Percentiles rank a stretch among this genome's conserved stretches.
phyloP scores from a whole-genome alignment of 2,113 vertebrate species.

The Corythoichthys haematopterus region DNA sequence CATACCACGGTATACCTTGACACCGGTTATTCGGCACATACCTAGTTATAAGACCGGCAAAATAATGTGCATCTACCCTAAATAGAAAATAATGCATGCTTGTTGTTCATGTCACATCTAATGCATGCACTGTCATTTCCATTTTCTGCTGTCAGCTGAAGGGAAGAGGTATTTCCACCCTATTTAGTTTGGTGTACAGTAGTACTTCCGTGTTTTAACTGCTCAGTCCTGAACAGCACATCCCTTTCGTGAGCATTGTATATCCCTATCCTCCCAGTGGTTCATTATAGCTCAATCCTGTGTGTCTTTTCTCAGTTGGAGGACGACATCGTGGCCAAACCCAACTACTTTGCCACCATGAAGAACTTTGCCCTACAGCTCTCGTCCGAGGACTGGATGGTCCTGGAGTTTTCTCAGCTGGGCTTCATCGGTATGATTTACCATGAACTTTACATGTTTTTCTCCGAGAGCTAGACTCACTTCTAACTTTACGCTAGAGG shows the following conservation, averaged over 20 bases:
- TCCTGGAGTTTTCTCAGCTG: constrained; percentile 96
- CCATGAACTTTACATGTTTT: not conserved
- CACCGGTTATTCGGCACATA: too few relatives aligned
- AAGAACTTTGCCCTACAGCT: constrained; percentile 98
- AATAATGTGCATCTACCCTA: too few relatives aligned
- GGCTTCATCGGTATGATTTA: constrained; percentile 88
- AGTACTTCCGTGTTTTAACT: not conserved
- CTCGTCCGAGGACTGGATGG: constrained; percentile 98
- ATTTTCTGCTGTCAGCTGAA: constrained; percentile 42
- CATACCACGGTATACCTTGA: too few relatives aligned
- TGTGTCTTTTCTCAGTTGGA: constrained; percentile 77
- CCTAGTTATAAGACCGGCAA: too few relatives aligned
- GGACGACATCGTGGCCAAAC: constrained; percentile 98
- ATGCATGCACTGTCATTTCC: constrained; percentile 24
- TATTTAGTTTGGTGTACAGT: constrained; percentile 19
- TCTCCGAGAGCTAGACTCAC: not conserved
- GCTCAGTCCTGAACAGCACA: not conserved
- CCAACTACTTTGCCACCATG: constrained; percentile 98
- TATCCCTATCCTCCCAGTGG: not conserved
- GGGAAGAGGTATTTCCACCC: constrained; percentile 51
- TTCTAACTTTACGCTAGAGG: too few relatives aligned
- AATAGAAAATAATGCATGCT: not conserved
- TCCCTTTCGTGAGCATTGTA: not conserved
- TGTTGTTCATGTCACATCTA: constrained; percentile 15
- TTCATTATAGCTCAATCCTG: not conserved